These are phyloP conservation scores for Macrochelys suwanniensis DNA, from an alignment of 2,797 vertebrate genomes.

Conservation along the genomic window DNA sequence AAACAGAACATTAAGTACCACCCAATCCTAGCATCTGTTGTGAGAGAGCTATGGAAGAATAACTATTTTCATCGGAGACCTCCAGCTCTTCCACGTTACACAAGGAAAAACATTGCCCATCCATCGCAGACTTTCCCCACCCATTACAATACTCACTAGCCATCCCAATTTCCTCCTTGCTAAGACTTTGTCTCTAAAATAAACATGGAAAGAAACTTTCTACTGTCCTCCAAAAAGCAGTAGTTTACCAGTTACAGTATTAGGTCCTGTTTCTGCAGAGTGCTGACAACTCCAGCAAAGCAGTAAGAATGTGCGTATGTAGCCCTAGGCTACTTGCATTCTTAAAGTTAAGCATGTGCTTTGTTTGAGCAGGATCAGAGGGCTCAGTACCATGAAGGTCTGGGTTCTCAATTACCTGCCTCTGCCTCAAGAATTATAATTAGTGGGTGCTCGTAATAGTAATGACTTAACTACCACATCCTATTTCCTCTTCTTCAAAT, in stretches of 20 bases:
- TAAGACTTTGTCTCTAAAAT: no score
- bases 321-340: fast-evolving
- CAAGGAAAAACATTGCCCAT: neutral
- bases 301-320: fast-evolving
- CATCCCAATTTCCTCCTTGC: neutral
- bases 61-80: neutral
- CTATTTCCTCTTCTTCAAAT: neutral
- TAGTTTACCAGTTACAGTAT: neutral
- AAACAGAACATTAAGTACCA: fast-evolving
- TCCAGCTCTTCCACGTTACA: neutral
- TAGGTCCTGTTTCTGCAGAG: neutral
- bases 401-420: neutral
- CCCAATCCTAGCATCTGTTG: neutral
- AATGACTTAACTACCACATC: neutral
- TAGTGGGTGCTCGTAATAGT: neutral
- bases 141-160: neutral
- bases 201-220: neutral
- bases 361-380: neutral
- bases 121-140: neutral
- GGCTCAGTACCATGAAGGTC: fast-evolving
- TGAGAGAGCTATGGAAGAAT: neutral
- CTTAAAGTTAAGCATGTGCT: neutral
- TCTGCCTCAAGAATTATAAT: fast-evolving
- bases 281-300: fast-evolving
- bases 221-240: neutral